A percentile compares a stretch with the other conserved stretches of the same genome.
Evolutionary conservation across 2,113 vertebrate genomes (phyloP).

Genomic region (Pelodiscus sinensis): DNA sequence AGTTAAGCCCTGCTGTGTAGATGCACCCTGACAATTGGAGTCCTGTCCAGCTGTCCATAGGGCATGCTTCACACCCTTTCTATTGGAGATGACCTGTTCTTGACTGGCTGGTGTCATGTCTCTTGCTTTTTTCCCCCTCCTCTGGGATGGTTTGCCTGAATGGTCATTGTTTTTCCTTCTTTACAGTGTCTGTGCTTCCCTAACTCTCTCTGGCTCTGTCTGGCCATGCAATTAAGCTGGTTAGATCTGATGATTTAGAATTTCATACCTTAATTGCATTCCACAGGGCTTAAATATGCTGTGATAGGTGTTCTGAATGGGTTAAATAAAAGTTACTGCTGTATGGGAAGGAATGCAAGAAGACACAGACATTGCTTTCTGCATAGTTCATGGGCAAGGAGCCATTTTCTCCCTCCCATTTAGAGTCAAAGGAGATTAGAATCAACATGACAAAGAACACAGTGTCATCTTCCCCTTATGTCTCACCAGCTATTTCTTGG

Average conservation of each 20-base stretch:
- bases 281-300: rapidly evolving
- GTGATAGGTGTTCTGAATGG: neutral
- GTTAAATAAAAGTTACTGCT: neutral
- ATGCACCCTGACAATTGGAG: neutral
- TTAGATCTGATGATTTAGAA: neutral
- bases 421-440: neutral
- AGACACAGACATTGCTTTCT: neutral
- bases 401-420: neutral
- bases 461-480: slow-evolving; percentile 1
- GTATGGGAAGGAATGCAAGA: neutral
- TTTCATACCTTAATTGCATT: slow-evolving; percentile 17
- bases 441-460: neutral
- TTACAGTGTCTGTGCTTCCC: rapidly evolving
- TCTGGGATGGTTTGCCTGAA: neutral
- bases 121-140: too few species aligned
- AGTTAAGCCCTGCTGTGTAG: too few species aligned
- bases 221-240: rapidly evolving
- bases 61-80: neutral
- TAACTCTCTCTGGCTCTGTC: neutral
- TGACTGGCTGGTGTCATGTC: neutral
- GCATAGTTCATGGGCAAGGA: neutral
- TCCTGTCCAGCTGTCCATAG: neutral
- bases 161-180: neutral
- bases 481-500: neutral
- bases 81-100: neutral